These are phyloP conservation scores for Caenorhabditis sp. DNA, from an alignment of 2,888 invertebrate species.

Conservation along the genomic window DNA sequence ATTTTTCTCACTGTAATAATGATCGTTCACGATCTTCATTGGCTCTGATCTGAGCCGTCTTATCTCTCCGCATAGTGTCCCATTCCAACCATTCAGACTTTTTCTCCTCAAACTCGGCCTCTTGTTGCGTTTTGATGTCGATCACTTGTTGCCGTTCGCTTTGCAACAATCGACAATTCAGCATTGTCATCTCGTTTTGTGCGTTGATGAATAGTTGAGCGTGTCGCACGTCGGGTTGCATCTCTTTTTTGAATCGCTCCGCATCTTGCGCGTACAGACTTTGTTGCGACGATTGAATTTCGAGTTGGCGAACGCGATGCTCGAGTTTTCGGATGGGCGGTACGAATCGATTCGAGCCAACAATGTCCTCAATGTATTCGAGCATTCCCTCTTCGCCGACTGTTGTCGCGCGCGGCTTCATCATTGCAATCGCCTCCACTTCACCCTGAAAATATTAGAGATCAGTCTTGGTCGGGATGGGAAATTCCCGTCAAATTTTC, in stretches of 20 bases:
- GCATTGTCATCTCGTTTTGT: constrained; percentile 81
- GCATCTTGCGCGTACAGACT: constrained; percentile 70
- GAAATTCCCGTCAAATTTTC: background rate
- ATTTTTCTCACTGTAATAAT: background rate
- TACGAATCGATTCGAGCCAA: constrained; percentile 77
- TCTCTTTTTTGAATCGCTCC: constrained; percentile 67
- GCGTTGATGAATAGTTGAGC: constrained; percentile 78
- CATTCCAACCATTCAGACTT: too few species aligned
- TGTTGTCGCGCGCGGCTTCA: constrained; percentile 89
- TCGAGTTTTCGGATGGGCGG: constrained; percentile 78
- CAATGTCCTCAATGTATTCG: constrained; percentile 96
- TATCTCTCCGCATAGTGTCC: too few species aligned
- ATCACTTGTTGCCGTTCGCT: constrained; percentile 4
- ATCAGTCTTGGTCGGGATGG: background rate
- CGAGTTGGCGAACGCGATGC: constrained; percentile 80
- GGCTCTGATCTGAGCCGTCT: too few species aligned
- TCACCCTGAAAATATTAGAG: constrained; percentile 80
- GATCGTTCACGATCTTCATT: too few species aligned
- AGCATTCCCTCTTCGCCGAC: constrained; percentile 87
- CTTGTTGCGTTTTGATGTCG: constrained; percentile 15
- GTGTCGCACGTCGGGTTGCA: constrained; percentile 73
- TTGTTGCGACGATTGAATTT: constrained; percentile 80
- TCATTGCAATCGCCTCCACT: constrained; percentile 97
- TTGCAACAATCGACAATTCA: constrained; percentile 76
- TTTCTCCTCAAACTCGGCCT: constrained; percentile 15